These are phyloP conservation scores for Phrynocephalus forsythii DNA, from an alignment of 2,797 vertebrate species.

Conservation along the genomic window DNA sequence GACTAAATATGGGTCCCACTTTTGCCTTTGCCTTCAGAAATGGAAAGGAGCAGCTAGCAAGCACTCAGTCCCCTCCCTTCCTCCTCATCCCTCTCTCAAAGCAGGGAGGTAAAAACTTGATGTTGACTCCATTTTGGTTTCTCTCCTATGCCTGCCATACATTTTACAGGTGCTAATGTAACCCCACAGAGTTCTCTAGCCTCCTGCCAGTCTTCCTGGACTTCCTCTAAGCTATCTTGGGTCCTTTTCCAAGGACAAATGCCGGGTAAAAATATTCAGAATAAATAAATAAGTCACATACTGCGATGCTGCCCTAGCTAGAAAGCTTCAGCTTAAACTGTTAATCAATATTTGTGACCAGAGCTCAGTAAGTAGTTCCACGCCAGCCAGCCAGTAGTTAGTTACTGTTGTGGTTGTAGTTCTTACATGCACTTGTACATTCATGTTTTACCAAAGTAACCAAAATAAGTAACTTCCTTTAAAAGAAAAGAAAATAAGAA, in stretches of 20 bases:
- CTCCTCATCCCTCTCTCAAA: not conserved
- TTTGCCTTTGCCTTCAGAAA: slow-evolving; percentile 9
- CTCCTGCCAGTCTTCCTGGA: not conserved
- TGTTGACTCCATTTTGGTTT: not conserved
- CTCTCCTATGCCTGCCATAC: not conserved
- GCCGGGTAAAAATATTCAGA: no score
- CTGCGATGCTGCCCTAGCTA: not conserved
- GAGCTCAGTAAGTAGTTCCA: not conserved
- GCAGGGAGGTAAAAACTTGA: not conserved
- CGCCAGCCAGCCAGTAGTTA: no score
- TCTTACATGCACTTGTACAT: no score
- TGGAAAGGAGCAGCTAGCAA: not conserved
- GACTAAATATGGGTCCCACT: not conserved
- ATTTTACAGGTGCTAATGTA: not conserved
- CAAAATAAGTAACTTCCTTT: no score
- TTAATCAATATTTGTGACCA: not conserved
- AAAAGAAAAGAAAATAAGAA: no score
- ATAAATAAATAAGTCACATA: not conserved
- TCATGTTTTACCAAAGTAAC: no score
- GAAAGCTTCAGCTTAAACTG: not conserved
- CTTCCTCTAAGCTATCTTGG: no score
- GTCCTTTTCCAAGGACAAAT: no score
- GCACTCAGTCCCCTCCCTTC: not conserved
- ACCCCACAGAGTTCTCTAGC: not conserved
- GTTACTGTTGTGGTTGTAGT: no score